Percentiles rank a stretch among this genome's conserved stretches.
phyloP scores from a whole-genome alignment of 1,140 invertebrate genomes.

The Eupristina koningsbergeri region DNA sequence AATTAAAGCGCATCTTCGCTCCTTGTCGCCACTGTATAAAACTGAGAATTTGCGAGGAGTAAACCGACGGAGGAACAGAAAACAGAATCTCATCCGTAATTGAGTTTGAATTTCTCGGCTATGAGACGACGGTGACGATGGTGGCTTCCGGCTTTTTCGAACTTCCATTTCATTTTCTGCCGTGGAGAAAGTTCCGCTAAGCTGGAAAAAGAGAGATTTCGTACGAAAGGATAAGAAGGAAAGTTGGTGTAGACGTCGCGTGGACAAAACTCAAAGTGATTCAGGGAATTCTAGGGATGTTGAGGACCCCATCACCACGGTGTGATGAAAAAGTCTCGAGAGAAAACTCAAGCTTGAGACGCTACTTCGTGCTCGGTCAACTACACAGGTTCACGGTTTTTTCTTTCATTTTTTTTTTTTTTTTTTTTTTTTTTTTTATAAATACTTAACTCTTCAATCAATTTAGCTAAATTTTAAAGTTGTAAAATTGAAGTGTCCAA shows the following conservation, averaged over 20 bases:
- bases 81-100: conserved; percentile 49
- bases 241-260: conserved; percentile 29
- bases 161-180: conserved; percentile 47
- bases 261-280: conserved; percentile 46
- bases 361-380: conserved; percentile 31
- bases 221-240: conserved; percentile 34
- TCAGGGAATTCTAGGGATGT: neutral
- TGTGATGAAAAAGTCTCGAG: conserved; percentile 41
- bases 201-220: conserved; percentile 36
- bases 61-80: conserved; percentile 10
- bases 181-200: neutral
- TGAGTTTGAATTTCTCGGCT: conserved; percentile 49
- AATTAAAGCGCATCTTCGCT: conserved; percentile 39
- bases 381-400: neutral
- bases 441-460: no score
- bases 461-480: no score
- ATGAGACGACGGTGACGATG: neutral
- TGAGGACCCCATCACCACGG: conserved; percentile 25
- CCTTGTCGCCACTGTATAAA: neutral
- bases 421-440: conserved; percentile 24
- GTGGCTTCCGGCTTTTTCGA: conserved; percentile 45
- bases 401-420: neutral
- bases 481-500: no score
- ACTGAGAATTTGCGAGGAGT: conserved; percentile 12
- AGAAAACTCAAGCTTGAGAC: neutral